Conservation (phyloP, 2,888 invertebrate genomes). For the Trissonchulus latispiculum region DNA sequence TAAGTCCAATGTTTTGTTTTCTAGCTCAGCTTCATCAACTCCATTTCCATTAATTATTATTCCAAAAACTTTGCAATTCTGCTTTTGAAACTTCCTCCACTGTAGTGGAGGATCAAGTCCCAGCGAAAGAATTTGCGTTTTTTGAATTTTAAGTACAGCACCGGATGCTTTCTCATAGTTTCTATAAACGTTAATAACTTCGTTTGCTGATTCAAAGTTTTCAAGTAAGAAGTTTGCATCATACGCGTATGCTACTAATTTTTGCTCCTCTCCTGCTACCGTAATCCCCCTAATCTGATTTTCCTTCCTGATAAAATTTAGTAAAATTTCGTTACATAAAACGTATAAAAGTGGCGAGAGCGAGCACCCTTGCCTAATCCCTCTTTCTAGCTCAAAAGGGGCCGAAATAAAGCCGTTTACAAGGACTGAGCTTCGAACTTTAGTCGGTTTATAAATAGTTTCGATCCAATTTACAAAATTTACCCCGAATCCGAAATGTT, state of each 20-base stretch:
- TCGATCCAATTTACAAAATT: conserved; percentile 6
- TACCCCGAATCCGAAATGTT: not conserved
- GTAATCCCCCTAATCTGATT: not conserved
- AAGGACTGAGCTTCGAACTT: not conserved
- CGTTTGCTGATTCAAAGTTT: not conserved
- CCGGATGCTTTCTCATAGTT: not conserved
- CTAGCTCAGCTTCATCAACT: no score
- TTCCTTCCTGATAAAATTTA: not conserved
- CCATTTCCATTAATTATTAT: no score
- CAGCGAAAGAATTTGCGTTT: conserved; percentile 14
- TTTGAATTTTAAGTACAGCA: not conserved
- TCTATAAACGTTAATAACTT: not conserved
- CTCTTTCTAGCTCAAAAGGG: not conserved
- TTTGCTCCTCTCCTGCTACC: not conserved
- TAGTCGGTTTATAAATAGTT: not conserved
- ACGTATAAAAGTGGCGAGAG: conserved; percentile 3
- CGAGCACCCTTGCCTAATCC: conserved; percentile 8
- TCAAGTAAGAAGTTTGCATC: conserved; percentile 1
- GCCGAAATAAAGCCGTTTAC: conserved; percentile 4
- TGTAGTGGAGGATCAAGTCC: no score
- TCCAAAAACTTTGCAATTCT: no score
- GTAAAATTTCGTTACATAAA: conserved; percentile 10
- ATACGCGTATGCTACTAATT: conserved; percentile 1
- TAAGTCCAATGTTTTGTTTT: no score
- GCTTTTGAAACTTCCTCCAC: no score